Evolutionary conservation across 2,113 vertebrate species (phyloP), one percentile per base, ranked within the genome.

Genomic region (Cyprinus carpio): DNA sequence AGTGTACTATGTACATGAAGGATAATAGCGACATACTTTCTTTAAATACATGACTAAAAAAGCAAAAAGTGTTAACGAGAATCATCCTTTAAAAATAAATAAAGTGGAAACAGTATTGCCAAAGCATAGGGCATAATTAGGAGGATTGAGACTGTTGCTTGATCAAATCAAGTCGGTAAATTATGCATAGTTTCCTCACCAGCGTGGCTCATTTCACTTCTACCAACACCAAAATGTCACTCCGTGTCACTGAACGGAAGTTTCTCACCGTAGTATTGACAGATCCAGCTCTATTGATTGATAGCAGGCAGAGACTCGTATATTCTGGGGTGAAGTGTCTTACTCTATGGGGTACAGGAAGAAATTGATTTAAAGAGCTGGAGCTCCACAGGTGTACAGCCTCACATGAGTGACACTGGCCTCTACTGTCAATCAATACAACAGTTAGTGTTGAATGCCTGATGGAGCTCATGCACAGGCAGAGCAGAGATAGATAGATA

Each of bases 371-470:
- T n/a, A 40, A 40, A 40, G 71, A 74, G 11, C 16, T 15, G 37
- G 37, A 46, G 71, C 71, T 6, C n/a, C 23, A 74, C 71, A 25
- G 2, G 71, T 25, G 20, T 7, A 46, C 40, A 74, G 12, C 71
- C 40, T 15, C 71, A 15, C 5, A 15, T 15, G 71, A 74, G 71
- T 74, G 71, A 74, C 71, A 74, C 25, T 75, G 71, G 40, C 40
- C 71, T 75, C 71, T 75, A 8, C 71, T 75, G n/a, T 75, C 71
- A 46, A 8, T 74, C 71, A 75, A 27, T 16, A 51, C 49, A 51
- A 25, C n/a, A n/a, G 23, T 74, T 3, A 25, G 37, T 43, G 69
- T 71, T 37, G 16, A 37, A n/a, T 71, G 67, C 67, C 31, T 34
- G 18, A 37, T 18, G 31, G 31, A 34, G 16, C 31, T 62, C 58